phyloP scores from a whole-genome alignment of 2,797 vertebrate genomes.

The Gymnodraco acuticeps region DNA sequence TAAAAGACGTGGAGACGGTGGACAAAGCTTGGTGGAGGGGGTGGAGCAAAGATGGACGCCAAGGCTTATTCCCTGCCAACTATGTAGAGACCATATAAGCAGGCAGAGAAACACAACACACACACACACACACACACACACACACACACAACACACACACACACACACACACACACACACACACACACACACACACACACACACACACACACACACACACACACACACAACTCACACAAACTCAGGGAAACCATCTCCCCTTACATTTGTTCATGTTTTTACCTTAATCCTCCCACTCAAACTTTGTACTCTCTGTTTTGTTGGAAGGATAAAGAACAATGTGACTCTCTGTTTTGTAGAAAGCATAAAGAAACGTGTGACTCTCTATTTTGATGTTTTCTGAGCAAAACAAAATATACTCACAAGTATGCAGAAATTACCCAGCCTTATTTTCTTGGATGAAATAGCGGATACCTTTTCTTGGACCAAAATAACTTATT shows the following conservation, averaged over 20 bases:
- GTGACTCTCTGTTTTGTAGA: constrained; percentile 51
- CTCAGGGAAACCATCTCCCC: constrained; percentile 77
- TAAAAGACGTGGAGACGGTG: constrained; percentile 84
- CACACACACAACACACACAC: constrained; percentile 32
- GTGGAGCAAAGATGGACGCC: constrained; percentile 85
- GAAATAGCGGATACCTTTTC: constrained; percentile 63
- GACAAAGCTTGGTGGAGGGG: constrained; percentile 89
- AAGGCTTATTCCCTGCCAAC: constrained; percentile 87
- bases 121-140: constrained; percentile 7
- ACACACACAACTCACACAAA: constrained; percentile 42
- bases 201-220: constrained; percentile 18
- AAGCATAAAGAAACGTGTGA: constrained; percentile 57
- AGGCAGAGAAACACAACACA: constrained; percentile 23
- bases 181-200: constrained; percentile 6
- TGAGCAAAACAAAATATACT: constrained; percentile 60
- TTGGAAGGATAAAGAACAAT: constrained; percentile 56
- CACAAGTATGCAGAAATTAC: constrained; percentile 68
- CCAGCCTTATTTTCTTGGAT: constrained; percentile 70
- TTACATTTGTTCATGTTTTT: constrained; percentile 60
- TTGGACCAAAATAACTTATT: constrained; percentile 81
- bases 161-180: constrained; percentile 43
- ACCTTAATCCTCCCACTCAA: constrained; percentile 71
- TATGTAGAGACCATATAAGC: constrained; percentile 86
- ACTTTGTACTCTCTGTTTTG: constrained; percentile 64
- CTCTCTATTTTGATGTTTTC: constrained; percentile 56